Evolutionary conservation across 1,140 invertebrate species (phyloP).

Genomic region (Acromyrmex heyeri): DNA sequence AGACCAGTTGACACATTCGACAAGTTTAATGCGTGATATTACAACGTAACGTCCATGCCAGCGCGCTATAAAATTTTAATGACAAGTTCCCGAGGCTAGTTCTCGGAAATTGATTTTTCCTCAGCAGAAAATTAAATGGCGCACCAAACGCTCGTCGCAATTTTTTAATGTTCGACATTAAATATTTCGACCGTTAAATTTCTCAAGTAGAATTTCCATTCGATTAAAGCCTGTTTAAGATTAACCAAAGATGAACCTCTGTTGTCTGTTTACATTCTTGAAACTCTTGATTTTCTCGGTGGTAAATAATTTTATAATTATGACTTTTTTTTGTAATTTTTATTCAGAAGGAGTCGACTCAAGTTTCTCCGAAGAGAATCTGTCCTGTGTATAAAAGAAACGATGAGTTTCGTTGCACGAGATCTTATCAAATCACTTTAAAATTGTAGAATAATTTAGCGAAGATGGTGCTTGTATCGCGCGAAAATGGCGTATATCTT

Average conservation of each 20-base stretch:
- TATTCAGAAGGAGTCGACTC: neutral
- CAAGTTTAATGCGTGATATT: slow-evolving; percentile 45
- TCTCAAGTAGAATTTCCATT: slow-evolving; percentile 6
- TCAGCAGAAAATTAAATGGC: slow-evolving; percentile 1
- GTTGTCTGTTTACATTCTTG: slow-evolving; percentile 19
- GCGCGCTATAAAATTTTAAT: slow-evolving; percentile 33
- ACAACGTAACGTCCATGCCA: neutral
- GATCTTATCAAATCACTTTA: slow-evolving; percentile 23
- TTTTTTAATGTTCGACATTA: neutral
- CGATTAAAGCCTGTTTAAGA: neutral
- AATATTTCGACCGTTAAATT: neutral
- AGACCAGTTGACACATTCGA: slow-evolving; percentile 25
- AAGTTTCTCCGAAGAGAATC: neutral
- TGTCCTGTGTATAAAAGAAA: neutral
- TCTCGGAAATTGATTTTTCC: slow-evolving; percentile 45
- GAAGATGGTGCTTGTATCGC: neutral
- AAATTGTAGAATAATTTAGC: slow-evolving; percentile 18
- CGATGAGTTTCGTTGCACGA: neutral
- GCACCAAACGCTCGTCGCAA: neutral
- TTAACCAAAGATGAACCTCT: neutral
- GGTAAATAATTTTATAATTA: slow-evolving; percentile 40
- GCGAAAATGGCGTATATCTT: neutral
- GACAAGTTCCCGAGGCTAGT: slow-evolving; percentile 14
- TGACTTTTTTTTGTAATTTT: slow-evolving; percentile 3
- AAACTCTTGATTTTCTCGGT: neutral